Evolutionary conservation across 2,797 vertebrate genomes (phyloP), one percentile per base, ranked within the genome.

Genomic region (Scolopax rusticola): DNA sequence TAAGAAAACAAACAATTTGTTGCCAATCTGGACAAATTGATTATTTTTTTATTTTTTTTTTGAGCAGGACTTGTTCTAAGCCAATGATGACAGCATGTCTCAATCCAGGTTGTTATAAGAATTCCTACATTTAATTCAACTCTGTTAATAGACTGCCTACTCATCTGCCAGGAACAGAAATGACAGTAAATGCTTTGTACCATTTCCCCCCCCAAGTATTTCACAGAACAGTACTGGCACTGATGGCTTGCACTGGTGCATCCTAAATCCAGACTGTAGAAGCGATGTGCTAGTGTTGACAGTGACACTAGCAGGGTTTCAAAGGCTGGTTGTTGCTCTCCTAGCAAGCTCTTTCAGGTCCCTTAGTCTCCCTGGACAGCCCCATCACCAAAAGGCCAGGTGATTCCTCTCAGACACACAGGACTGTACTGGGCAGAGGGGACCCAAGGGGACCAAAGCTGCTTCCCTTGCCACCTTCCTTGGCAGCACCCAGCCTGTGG

Each of bases 1-100:
- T 87, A 65, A 89, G 83, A 93, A 91, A 94, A 68, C 53, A 93
- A 95, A 74, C 32, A 81, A 53, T 81, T 80, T 28, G 6, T 47
- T 63, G 71, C 51, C 16, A 65, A 45, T 38, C 40, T 60, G 77
- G 84, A 94, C 74, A 84, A 95, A 81, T 15, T 30, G 61, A 15
- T 60, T 57, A 51, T 17, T 43, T 32, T 63, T 54, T 32, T 57
- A 7, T 36, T 36, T 36, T 36, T 36, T 36, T 36, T 80, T 76
- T 54, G 43, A 59, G n/a, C 38, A 56, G 71, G 32, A 32, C 36
- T 63, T 36, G 27, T 43, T 56, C 51, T 60, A 57, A 65, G 77
- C 84, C 75, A 90, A 5, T 50, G 60, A 69, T 36, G 65, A 93
- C 77, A 84, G 30, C 48, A 78, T 56, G 75, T 90, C 75, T 95